Conservation (phyloP, 2,113 vertebrate species). For the Podarcis muralis region DNA sequence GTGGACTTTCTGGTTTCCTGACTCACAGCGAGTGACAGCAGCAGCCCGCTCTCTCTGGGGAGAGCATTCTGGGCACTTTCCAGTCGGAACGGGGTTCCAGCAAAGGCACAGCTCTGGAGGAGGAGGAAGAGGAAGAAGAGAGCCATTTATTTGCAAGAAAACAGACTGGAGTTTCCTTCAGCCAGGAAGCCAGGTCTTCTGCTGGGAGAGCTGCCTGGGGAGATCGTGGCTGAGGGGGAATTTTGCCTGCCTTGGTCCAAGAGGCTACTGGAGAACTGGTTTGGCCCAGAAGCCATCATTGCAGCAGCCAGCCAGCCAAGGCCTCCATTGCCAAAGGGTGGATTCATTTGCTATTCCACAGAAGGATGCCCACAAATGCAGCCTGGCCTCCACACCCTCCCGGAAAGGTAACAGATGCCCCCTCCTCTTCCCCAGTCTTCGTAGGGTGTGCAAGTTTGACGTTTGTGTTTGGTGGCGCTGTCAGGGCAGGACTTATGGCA, state of each 20-base stretch:
- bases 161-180: background rate
- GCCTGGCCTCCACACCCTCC: background rate
- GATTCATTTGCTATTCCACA: background rate
- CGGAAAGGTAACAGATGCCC: background rate
- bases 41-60: background rate
- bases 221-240: background rate
- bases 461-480: too few species aligned
- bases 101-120: too few species aligned
- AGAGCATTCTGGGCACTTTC: background rate
- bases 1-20: conserved; percentile 62
- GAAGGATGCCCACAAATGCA: background rate
- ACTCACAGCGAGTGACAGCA: background rate
- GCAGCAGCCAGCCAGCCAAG: background rate
- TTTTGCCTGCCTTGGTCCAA: background rate
- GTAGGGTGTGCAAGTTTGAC: background rate
- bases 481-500: too few species aligned
- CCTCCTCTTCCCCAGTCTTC: background rate
- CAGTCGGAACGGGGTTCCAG: background rate
- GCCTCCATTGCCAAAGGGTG: too few species aligned
- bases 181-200: background rate
- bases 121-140: background rate
- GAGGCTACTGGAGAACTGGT: background rate
- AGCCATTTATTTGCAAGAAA: background rate
- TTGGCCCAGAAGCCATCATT: background rate
- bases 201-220: background rate